A percentile compares a stretch with the other conserved stretches of the same genome.
phyloP scores from a whole-genome alignment of 1,140 invertebrate genomes.

The Mesaphorura yosii region DNA sequence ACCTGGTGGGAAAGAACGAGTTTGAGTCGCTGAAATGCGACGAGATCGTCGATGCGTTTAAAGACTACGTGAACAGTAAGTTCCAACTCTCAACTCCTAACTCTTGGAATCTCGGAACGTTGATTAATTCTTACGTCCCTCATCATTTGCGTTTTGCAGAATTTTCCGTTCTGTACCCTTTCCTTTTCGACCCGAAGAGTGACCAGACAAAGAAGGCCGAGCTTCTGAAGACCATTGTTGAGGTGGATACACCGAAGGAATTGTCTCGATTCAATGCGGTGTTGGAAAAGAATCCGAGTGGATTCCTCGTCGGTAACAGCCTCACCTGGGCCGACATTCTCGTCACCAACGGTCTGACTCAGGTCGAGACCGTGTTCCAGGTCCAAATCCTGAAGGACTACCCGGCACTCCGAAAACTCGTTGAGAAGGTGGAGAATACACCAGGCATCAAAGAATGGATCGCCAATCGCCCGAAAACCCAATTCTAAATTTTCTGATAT shows the following conservation, averaged over 20 bases:
- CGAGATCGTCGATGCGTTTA: conserved; percentile 2
- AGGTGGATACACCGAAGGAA: not conserved
- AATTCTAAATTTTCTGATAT: conserved; percentile 7
- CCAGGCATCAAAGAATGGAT: conserved; percentile 22
- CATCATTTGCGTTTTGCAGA: no score
- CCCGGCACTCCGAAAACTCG: not conserved
- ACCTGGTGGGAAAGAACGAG: not conserved
- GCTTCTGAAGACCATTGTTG: not conserved
- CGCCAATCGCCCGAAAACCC: conserved; percentile 7
- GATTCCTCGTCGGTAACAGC: conserved; percentile 1
- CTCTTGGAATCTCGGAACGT: not conserved
- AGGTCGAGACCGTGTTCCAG: not conserved
- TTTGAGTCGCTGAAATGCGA: not conserved
- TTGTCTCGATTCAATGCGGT: not conserved
- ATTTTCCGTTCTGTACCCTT: no score
- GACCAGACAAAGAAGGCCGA: not conserved
- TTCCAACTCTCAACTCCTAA: not conserved
- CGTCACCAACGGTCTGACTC: not conserved
- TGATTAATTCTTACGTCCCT: no score
- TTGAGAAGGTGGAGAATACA: not conserved
- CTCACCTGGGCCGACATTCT: conserved; percentile 1
- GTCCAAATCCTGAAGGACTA: not conserved
- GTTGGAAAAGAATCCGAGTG: not conserved
- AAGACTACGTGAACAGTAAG: not conserved
- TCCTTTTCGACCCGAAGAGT: not conserved